A percentile compares a stretch with the other conserved stretches of the same genome.
phyloP scores from a whole-genome alignment of 2,113 vertebrate genomes.

The Pangasianodon gigas region DNA sequence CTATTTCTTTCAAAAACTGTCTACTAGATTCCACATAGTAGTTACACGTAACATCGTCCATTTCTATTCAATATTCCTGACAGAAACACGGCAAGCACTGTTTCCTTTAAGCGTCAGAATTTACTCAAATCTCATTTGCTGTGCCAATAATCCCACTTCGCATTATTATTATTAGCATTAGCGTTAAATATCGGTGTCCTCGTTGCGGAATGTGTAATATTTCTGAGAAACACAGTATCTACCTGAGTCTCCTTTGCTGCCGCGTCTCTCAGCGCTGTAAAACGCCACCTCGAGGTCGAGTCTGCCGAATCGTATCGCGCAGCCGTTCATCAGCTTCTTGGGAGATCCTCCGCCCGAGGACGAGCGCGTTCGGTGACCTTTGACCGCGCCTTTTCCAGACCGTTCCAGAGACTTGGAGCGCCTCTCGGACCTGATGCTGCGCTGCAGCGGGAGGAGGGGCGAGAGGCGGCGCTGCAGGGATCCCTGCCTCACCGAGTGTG shows the following conservation, averaged over 20 bases:
- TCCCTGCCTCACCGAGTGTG: slow-evolving; percentile 59
- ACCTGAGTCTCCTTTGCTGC: slow-evolving; percentile 75
- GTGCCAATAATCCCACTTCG: too few relatives aligned
- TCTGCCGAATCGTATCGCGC: slow-evolving; percentile 69
- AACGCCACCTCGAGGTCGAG: slow-evolving; percentile 68
- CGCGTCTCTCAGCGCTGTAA: slow-evolving; percentile 63
- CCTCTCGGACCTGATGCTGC: slow-evolving; percentile 63
- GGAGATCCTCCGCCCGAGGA: slow-evolving; percentile 70
- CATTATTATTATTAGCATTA: too few relatives aligned
- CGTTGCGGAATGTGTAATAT: not conserved
- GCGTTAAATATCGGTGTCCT: not conserved
- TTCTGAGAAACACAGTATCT: slow-evolving; percentile 4
- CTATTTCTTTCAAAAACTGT: too few relatives aligned
- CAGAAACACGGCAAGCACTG: too few relatives aligned
- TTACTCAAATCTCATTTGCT: too few relatives aligned
- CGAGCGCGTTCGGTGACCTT: slow-evolving; percentile 69
- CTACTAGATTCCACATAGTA: too few relatives aligned
- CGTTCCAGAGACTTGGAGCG: slow-evolving; percentile 79
- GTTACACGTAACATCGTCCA: too few relatives aligned
- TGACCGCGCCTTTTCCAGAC: slow-evolving; percentile 66
- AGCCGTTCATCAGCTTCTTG: slow-evolving; percentile 74
- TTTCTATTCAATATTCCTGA: too few relatives aligned
- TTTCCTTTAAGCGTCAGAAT: too few relatives aligned
- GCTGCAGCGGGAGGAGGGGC: slow-evolving; percentile 60
- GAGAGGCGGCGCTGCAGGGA: slow-evolving; percentile 61